These are phyloP conservation scores for Eidolon helvum DNA, from an alignment of 2,113 vertebrate species.

Conservation along the genomic window DNA sequence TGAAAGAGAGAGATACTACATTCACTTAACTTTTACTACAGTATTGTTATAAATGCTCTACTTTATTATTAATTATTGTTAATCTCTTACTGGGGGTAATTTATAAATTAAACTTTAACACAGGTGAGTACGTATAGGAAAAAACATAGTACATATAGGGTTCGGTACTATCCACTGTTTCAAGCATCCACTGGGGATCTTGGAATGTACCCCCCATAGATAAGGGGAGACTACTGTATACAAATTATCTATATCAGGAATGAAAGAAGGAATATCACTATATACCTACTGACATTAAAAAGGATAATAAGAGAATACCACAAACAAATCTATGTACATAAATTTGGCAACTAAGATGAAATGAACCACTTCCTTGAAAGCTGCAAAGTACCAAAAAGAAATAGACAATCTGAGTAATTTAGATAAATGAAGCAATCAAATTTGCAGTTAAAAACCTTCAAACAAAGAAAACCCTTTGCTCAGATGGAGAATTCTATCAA, in stretches of 20 bases:
- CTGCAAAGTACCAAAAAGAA: not conserved
- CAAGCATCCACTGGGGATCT: not conserved
- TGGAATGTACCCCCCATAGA: not conserved
- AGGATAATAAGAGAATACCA: not conserved
- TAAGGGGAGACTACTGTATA: not conserved
- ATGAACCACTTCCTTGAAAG: not conserved
- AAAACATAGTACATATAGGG: not conserved
- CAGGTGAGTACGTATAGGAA: not conserved
- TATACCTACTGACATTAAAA: not conserved
- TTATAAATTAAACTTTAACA: not conserved
- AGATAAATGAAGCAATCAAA: not conserved
- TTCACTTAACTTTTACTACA: not conserved
- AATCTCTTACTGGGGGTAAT: not conserved
- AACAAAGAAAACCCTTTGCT: not conserved
- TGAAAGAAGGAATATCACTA: not conserved
- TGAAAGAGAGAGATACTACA: not conserved
- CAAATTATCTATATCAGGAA: not conserved
- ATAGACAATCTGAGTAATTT: not conserved
- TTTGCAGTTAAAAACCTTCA: not conserved
- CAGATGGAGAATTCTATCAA: constrained; percentile 3
- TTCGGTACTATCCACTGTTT: not conserved
- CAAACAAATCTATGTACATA: not conserved
- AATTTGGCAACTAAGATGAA: not conserved
- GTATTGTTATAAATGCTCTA: not conserved
- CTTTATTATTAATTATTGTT: not conserved